These are phyloP conservation scores for Nycticebus coucang DNA, from an alignment of 2,113 vertebrate species.

Conservation along the genomic window DNA sequence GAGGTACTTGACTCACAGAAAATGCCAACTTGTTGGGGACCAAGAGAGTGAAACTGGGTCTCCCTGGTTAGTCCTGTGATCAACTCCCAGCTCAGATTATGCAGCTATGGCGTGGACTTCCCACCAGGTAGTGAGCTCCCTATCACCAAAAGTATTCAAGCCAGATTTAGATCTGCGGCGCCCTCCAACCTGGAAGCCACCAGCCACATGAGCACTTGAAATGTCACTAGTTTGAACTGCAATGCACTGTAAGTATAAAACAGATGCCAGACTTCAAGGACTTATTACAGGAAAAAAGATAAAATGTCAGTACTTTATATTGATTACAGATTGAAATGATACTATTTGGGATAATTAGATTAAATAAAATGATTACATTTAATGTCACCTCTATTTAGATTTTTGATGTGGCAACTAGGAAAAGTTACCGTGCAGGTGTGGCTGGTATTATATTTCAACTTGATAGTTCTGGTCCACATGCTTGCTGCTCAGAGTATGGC, in stretches of 20 bases:
- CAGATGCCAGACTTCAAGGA: not conserved
- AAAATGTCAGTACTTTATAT: not conserved
- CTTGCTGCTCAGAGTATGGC: not conserved
- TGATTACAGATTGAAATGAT: no score
- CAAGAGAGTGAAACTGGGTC: not conserved
- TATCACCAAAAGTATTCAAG: not conserved
- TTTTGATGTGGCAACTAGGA: not conserved
- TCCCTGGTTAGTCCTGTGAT: not conserved
- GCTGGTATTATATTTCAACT: not conserved
- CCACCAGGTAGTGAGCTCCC: not conserved
- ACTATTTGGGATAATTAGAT: no score
- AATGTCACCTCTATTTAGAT: not conserved
- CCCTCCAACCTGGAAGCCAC: rapidly evolving
- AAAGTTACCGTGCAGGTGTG: not conserved
- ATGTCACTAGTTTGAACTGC: not conserved
- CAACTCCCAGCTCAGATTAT: not conserved
- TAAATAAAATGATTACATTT: not conserved
- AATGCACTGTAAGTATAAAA: not conserved
- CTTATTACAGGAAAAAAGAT: not conserved
- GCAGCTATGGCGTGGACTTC: not conserved
- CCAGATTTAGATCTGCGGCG: not conserved
- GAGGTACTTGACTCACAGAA: not conserved
- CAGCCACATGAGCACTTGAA: rapidly evolving
- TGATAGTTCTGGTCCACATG: not conserved
- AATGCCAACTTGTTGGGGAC: not conserved